Evolutionary conservation across 2,797 vertebrate species (phyloP), one percentile per base, ranked within the genome.

Genomic region (Galaxias olidus): DNA sequence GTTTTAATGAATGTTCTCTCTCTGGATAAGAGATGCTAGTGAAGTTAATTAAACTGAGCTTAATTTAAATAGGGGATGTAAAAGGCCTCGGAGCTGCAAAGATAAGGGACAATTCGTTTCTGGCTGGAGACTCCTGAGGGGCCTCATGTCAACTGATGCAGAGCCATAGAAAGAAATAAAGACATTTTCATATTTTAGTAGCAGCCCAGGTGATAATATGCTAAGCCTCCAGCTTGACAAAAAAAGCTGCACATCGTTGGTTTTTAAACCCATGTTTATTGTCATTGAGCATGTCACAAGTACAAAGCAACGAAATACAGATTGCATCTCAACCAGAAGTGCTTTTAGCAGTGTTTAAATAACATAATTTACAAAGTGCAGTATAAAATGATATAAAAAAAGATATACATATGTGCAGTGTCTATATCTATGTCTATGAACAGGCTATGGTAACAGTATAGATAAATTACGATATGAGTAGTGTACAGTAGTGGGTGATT

Each of bases 21-120:
- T 49, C 50, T 51, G 60, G 65, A 66, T 68, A 63, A 62, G 59
- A 55, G 68, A 71, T 74, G 61, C 52, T 64, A 68, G 56, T 55
- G 46, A 69, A 77, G 71, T 68, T 73, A 65, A 68, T 73, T 71
- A 77, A 77, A 70, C 64, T 51, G 12, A n/a, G 58, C 58, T 71
- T 63, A 61, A 55, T 63, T 71, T 69, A 57, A 55, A 70, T 70
- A 59, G 62, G 63, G 49, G 45, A 63, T 63, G 62, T 56, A 63
- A 59, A 19, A 18, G 50, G 57, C 61, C 65, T 65, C 48, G 9
- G 61, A 55, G 65, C 48, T 43, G 61, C 44, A 42, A 41, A 74
- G 71, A 77, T 74, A 71, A 66, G 74, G 61, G 15, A 62, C 46
- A 53, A 61, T 60, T 68, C 48, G 68, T 73, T 62, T 62, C 57